These are phyloP conservation scores for Rhinogobius similis DNA, from an alignment of 2,113 vertebrate species.

Conservation along the genomic window DNA sequence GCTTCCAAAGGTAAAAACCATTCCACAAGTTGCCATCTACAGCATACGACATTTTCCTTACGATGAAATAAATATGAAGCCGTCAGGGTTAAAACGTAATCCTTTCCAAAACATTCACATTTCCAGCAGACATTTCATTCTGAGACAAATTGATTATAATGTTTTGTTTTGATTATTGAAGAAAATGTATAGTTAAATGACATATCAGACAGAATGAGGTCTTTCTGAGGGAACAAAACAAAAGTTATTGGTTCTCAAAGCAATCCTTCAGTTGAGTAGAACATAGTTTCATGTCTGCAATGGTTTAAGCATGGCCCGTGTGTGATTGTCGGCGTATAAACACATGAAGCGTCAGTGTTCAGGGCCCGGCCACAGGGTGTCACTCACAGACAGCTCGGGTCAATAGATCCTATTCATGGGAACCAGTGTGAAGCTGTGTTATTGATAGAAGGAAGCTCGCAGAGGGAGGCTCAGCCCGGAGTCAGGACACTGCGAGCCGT, in stretches of 20 bases:
- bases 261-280: conserved; percentile 27
- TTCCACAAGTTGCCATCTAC: not conserved
- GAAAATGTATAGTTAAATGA: not conserved
- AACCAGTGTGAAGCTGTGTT: conserved; percentile 26
- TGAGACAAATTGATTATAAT: conserved; percentile 5
- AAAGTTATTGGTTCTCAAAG: conserved; percentile 6
- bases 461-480: conserved; percentile 36
- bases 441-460: conserved; percentile 56
- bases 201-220: not conserved
- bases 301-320: conserved; percentile 10
- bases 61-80: not conserved
- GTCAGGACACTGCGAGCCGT: conserved; percentile 31
- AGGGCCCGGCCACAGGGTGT: conserved; percentile 53
- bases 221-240: not conserved
- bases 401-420: conserved; percentile 64
- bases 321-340: conserved; percentile 70
- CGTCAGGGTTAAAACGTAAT: not conserved
- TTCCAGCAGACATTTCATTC: not conserved
- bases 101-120: not conserved
- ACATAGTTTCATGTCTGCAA: conserved; percentile 37
- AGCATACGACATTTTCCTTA: not conserved
- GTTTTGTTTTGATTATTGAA: conserved; percentile 5
- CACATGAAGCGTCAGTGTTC: conserved; percentile 55
- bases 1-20: not conserved
- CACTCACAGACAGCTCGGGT: conserved; percentile 51